Percentiles rank a stretch among this genome's conserved stretches.
Conservation (phyloP, 1,140 invertebrate species). For the Drosophila ercepeae region DNA sequence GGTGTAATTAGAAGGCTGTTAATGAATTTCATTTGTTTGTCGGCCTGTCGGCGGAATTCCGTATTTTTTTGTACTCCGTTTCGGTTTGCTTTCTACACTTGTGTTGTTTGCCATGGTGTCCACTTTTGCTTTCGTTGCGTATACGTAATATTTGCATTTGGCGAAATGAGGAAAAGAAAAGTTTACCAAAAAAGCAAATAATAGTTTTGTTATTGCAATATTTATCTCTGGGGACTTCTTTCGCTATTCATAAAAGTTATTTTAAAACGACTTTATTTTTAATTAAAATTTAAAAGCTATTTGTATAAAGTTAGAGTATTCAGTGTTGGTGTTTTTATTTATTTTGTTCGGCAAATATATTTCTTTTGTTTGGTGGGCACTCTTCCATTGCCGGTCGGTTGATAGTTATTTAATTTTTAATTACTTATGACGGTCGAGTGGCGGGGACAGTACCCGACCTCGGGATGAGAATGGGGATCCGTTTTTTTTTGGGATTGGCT, state of each 20-base stretch:
- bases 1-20: conserved; percentile 79
- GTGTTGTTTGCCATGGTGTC: neutral
- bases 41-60: conserved; percentile 40
- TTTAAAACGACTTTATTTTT: no score
- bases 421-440: conserved; percentile 59
- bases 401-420: conserved; percentile 81
- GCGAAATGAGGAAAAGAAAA: no score
- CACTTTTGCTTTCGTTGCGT: conserved; percentile 55
- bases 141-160: conserved; percentile 31
- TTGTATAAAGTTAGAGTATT: neutral
- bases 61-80: conserved; percentile 20
- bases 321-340: neutral
- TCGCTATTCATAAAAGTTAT: no score
- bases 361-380: conserved; percentile 44
- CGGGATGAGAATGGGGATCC: neutral
- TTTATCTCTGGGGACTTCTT: no score
- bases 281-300: neutral
- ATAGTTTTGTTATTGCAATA: no score
- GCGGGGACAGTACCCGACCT: conserved; percentile 10
- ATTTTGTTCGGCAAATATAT: conserved; percentile 33
- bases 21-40: conserved; percentile 79
- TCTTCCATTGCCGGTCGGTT: conserved; percentile 27
- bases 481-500: conserved; percentile 39
- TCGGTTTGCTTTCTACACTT: conserved; percentile 11
- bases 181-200: no score